phyloP scores from a whole-genome alignment of 1,140 invertebrate species.

The Drosophila simulans region DNA sequence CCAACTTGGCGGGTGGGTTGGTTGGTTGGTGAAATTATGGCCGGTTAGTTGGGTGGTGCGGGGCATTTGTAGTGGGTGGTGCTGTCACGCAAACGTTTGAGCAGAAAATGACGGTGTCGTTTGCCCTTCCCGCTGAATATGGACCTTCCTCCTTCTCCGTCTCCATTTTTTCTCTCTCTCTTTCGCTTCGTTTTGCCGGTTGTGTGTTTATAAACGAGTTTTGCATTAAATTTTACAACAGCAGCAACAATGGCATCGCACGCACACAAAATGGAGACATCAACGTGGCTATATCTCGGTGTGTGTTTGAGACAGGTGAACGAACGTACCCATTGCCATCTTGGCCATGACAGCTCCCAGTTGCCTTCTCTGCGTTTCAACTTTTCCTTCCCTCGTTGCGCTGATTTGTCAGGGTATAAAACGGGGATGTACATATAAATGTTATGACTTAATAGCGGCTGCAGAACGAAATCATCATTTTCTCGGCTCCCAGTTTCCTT shows the following conservation, averaged over 20 bases:
- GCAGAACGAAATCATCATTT: constrained; percentile 9
- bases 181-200: not conserved
- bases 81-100: constrained; percentile 71
- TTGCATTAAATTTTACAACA: constrained; percentile 75
- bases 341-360: constrained; percentile 51
- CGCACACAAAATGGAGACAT: constrained; percentile 67
- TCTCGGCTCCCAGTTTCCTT: not conserved
- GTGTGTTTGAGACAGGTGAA: constrained; percentile 57
- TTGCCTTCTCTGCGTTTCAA: not conserved
- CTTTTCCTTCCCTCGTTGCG: constrained; percentile 32
- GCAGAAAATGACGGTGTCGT: constrained; percentile 59
- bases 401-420: constrained; percentile 52
- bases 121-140: constrained; percentile 25
- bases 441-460: constrained; percentile 37
- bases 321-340: constrained; percentile 56
- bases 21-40: not conserved
- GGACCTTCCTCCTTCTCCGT: not conserved
- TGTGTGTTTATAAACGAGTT: constrained; percentile 63
- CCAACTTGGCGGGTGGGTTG: constrained; percentile 4
- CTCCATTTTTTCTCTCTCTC: too few species aligned
- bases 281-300: constrained; percentile 14
- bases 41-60: not conserved
- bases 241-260: constrained; percentile 31
- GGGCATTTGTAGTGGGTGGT: constrained; percentile 7
- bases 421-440: constrained; percentile 43